phyloP scores from a whole-genome alignment of 2,113 vertebrate species.

The Pelobates fuscus region DNA sequence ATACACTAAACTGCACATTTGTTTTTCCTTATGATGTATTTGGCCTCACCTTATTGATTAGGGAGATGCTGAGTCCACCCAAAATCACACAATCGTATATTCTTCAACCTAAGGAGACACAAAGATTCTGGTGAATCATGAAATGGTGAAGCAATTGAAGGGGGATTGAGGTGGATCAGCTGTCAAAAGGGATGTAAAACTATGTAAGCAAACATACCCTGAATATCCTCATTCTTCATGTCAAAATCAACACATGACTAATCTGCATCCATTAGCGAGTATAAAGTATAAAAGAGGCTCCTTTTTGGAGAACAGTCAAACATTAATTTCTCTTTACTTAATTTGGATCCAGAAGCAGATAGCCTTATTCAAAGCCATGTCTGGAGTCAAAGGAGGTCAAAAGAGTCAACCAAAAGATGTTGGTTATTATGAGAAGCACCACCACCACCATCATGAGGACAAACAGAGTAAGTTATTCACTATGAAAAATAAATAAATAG shows the following conservation, averaged over 20 bases:
- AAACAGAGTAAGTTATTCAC: too few relatives aligned
- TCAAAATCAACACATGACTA: background rate
- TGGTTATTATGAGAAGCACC: background rate
- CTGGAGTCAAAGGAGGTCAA: background rate
- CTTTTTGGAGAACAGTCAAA: background rate
- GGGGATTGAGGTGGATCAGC: background rate
- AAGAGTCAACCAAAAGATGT: background rate
- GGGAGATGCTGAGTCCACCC: background rate
- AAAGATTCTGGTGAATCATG: background rate
- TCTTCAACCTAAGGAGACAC: background rate
- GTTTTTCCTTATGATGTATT: too few relatives aligned
- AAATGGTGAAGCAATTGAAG: background rate
- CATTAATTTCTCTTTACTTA: background rate
- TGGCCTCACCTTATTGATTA: background rate
- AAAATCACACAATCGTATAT: background rate
- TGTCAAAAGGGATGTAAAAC: background rate
- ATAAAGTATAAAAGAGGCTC: constrained; percentile 1
- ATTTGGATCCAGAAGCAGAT: background rate
- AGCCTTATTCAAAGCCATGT: background rate
- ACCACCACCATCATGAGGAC: too few relatives aligned
- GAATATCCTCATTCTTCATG: background rate
- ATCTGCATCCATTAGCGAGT: background rate
- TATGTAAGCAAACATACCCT: too few relatives aligned
- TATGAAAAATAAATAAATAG: too few relatives aligned
- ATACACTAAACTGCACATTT: too few relatives aligned